Evolutionary conservation across 64 coral and sea anemone species (phyloP).

Genomic region (Porites lutea): DNA sequence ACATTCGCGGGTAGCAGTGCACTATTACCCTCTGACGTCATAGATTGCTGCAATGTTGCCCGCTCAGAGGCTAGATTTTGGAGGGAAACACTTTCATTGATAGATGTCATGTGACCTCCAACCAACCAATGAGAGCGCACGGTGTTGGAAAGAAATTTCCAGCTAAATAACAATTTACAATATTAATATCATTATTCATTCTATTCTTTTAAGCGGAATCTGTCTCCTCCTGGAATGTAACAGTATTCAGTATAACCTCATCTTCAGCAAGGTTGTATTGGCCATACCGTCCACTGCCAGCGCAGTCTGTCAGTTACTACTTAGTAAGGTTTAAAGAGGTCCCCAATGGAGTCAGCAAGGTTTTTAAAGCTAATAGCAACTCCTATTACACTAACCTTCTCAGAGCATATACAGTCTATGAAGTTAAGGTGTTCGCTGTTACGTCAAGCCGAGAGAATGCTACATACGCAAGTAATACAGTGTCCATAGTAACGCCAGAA

Average conservation of each 20-base stretch:
- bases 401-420: background rate
- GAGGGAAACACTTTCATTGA: too few relatives aligned
- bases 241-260: constrained; percentile 2
- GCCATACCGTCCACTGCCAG: background rate
- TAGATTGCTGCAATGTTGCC: too few relatives aligned
- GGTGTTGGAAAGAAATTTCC: too few relatives aligned
- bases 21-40: too few relatives aligned
- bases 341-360: background rate
- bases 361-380: background rate
- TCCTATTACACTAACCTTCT: background rate
- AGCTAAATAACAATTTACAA: too few relatives aligned
- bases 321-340: constrained; percentile 9
- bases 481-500: background rate
- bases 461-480: background rate
- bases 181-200: too few relatives aligned
- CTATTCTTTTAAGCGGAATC: background rate
- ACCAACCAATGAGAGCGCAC: too few relatives aligned
- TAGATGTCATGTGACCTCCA: too few relatives aligned
- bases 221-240: background rate
- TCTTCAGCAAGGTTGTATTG: background rate
- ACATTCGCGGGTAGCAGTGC: too few relatives aligned
- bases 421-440: background rate
- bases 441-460: background rate
- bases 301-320: background rate
- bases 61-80: too few relatives aligned